These are phyloP conservation scores for Chaenodraco wilsoni DNA, from an alignment of 2,797 vertebrate species.

Conservation along the genomic window DNA sequence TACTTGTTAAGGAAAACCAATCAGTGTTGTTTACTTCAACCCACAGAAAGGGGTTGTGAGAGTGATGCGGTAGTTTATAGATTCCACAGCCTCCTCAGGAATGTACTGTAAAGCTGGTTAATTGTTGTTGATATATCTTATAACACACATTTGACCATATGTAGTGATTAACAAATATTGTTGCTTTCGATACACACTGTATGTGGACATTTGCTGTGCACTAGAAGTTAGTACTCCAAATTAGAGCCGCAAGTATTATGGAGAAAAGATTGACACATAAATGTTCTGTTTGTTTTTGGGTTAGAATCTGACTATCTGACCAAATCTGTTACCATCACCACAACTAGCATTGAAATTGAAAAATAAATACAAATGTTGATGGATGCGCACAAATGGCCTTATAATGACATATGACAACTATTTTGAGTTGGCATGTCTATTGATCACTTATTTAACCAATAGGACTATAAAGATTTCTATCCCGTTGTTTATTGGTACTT, in stretches of 20 bases:
- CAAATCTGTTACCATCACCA: background rate
- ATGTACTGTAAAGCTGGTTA: constrained; percentile 22
- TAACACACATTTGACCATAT: background rate
- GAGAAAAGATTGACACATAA: background rate
- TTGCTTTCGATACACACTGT: background rate
- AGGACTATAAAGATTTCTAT: background rate
- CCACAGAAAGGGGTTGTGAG: background rate
- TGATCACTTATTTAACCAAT: background rate
- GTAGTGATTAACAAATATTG: background rate
- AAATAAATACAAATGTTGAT: background rate
- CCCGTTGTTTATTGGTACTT: background rate
- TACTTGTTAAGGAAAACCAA: background rate
- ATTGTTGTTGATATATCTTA: no score
- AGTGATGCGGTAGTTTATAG: constrained; percentile 8
- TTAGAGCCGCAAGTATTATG: background rate
- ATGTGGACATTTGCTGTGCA: background rate
- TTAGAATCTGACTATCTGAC: background rate
- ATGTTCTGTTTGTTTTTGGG: background rate
- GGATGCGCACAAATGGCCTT: background rate
- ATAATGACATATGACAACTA: background rate
- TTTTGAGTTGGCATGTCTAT: background rate
- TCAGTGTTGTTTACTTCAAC: background rate
- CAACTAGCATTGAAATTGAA: background rate
- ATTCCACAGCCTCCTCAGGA: constrained; percentile 25
- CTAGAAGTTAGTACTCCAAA: background rate